phyloP scores from a whole-genome alignment of 2,113 vertebrate species.

The Xyrauchen texanus region DNA sequence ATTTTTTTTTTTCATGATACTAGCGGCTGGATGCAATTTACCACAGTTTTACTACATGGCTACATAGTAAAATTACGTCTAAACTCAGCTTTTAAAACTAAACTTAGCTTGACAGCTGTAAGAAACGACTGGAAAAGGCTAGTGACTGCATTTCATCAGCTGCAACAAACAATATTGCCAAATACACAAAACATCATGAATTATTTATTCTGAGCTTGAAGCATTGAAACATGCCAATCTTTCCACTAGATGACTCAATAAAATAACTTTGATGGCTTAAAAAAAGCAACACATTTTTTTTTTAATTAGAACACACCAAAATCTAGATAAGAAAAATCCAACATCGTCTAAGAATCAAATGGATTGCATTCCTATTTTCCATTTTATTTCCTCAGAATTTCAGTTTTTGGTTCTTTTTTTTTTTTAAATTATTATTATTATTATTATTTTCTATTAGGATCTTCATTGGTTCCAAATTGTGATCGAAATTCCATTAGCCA shows the following conservation, averaged over 20 bases:
- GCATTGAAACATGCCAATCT: neutral
- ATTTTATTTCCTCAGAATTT: neutral
- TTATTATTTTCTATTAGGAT: too few relatives aligned
- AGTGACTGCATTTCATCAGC: slow-evolving; percentile 1
- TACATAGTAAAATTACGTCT: neutral
- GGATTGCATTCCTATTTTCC: neutral
- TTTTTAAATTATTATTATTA: too few relatives aligned
- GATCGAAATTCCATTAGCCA: too few relatives aligned
- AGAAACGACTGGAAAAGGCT: neutral
- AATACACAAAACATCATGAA: neutral
- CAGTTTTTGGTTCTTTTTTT: too few relatives aligned
- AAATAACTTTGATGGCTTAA: neutral
- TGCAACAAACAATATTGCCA: neutral
- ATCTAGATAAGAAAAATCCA: too few relatives aligned
- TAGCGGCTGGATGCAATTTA: neutral
- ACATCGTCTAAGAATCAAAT: neutral
- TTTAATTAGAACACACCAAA: neutral
- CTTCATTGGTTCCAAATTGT: too few relatives aligned
- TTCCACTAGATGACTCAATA: neutral
- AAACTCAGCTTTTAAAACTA: neutral
- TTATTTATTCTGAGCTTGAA: neutral
- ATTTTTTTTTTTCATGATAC: too few relatives aligned
- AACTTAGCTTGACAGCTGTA: neutral
- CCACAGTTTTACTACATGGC: neutral
- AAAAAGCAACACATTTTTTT: too few relatives aligned